These are phyloP conservation scores for Aurelia coerulea DNA, from an alignment of 30 jellyfish, hydroid and myxozoan species.

Conservation along the genomic window DNA sequence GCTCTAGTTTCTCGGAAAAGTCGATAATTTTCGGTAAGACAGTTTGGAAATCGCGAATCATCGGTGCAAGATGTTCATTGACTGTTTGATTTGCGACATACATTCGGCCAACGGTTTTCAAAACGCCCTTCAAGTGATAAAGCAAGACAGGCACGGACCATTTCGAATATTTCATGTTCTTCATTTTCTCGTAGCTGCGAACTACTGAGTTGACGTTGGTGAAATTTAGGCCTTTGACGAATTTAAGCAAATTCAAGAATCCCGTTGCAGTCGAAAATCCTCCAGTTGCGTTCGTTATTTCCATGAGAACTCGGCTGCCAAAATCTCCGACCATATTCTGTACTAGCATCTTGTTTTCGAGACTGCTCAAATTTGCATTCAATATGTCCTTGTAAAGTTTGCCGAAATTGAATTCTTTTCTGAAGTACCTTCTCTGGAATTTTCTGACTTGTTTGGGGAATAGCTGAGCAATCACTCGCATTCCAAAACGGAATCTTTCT, in stretches of 20 bases:
- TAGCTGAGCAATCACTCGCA: slow-evolving; percentile 51
- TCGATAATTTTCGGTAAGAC: slow-evolving; percentile 28
- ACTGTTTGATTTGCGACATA: slow-evolving; percentile 46
- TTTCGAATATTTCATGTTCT: slow-evolving; percentile 36
- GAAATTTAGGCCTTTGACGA: slow-evolving; percentile 62
- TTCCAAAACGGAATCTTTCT: slow-evolving; percentile 21
- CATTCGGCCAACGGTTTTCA: slow-evolving; percentile 60
- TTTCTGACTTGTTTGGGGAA: slow-evolving; percentile 32
- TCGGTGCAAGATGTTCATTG: slow-evolving; percentile 44
- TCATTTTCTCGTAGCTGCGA: slow-evolving; percentile 47
- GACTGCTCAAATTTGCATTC: slow-evolving; percentile 33
- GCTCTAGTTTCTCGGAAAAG: not conserved
- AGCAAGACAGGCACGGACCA: slow-evolving; percentile 53
- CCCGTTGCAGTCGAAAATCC: slow-evolving; percentile 63
- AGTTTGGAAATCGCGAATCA: slow-evolving; percentile 38
- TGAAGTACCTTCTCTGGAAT: slow-evolving; percentile 22
- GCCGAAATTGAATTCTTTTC: slow-evolving; percentile 8
- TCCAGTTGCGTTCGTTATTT: slow-evolving; percentile 63
- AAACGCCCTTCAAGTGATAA: slow-evolving; percentile 30
- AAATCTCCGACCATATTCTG: slow-evolving; percentile 23
- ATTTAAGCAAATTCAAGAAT: slow-evolving; percentile 30
- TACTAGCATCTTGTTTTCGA: slow-evolving; percentile 3
- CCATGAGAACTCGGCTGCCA: slow-evolving; percentile 30
- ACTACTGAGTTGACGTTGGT: slow-evolving; percentile 54
- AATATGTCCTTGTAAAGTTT: slow-evolving; percentile 63